Evolutionary conservation across 2,113 vertebrate genomes (phyloP), one percentile per base, ranked within the genome.

Genomic region (Nothobranchius kuhntae): DNA sequence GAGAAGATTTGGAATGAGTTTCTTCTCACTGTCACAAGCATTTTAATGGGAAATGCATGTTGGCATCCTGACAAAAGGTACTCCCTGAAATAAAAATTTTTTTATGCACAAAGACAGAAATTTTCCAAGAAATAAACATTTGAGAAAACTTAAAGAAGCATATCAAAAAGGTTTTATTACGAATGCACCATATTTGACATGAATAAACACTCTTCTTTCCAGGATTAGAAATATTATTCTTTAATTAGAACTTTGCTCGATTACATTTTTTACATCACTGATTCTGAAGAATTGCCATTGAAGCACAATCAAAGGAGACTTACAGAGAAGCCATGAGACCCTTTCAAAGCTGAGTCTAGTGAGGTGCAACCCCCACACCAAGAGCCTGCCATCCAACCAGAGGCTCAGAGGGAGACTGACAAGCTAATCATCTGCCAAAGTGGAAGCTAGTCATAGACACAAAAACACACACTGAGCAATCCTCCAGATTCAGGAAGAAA

Each of bases 141-240:
- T 44, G 55, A 80, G 65, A 75, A 81, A 42, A 81, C 62, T 35
- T 75, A 75, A 81, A 26, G 73, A 86, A 76, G 68, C 61, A 75
- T 68, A 94, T 95, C 93, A 94, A 95, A 95, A 95, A 93, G 3
- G 85, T 92, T 97, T 97, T 96, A 97, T 98, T 97, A 92, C 94
- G 92, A 95, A 96, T 96, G 95, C 94, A 94, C 91, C 94, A 92
- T 87, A 93, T 95, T 93, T 94, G 92, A 96, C 95, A 96, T 94
- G 91, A 94, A 94, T 93, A 93, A 93, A 94, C 94, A 90, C 91
- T 54, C 92, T 66, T 58, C 61, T 66, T 60, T 53, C 77, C 89
- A 92, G 88, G 92, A 94, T 96, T 95, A 96, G 94, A 96, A 95
- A 97, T 86, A 94, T 92, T 63, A 64, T 13, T 80, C 64, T 55